A percentile compares a stretch with the other conserved stretches of the same genome.
These are phyloP conservation scores for Nyctibius grandis DNA, from an alignment of 2,797 vertebrate species.

Conservation along the genomic window DNA sequence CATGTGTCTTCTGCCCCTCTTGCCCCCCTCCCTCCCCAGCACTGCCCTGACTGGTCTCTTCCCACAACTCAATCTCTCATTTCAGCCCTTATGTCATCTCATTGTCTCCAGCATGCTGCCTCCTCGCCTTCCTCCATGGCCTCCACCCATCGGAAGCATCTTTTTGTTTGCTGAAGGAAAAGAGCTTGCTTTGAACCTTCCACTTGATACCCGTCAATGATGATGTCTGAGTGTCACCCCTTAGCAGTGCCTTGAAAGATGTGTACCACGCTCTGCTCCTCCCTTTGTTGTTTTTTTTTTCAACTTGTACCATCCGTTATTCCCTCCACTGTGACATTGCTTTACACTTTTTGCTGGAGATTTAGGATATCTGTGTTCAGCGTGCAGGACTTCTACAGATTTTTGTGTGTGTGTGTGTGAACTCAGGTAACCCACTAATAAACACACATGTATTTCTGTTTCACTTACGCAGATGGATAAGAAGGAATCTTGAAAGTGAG, in stretches of 20 bases:
- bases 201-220: not conserved
- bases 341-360: not conserved
- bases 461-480: not conserved
- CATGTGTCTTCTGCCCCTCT: not conserved
- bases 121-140: not conserved
- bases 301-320: not conserved
- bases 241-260: not conserved
- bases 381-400: not conserved
- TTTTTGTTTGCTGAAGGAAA: not conserved
- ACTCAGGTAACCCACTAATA: not conserved
- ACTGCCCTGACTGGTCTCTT: not conserved
- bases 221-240: not conserved
- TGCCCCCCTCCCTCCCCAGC: not conserved
- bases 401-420: not conserved
- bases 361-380: not conserved
- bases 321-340: not conserved
- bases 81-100: not conserved
- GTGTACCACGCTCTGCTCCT: not conserved
- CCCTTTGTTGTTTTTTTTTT: not conserved
- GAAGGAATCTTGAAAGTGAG: not conserved
- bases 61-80: not conserved
- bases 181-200: not conserved
- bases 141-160: not conserved
- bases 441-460: not conserved
- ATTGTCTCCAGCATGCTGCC: accelerated